Conservation (phyloP, 2,113 vertebrate genomes). For the Megaptera novaeangliae region DNA sequence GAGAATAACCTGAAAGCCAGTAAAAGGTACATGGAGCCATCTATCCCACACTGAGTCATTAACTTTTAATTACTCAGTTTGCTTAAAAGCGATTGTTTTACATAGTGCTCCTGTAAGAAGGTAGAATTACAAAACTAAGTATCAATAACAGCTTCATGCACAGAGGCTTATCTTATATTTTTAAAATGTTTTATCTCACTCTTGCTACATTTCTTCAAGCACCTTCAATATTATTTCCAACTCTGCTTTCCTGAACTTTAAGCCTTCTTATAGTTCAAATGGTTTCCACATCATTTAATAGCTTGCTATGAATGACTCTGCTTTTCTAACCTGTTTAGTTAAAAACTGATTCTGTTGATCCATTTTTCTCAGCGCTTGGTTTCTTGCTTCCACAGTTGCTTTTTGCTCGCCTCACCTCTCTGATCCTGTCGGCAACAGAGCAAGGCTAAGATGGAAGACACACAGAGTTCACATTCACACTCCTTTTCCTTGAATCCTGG, state of each 20-base stretch:
- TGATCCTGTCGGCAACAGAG: neutral
- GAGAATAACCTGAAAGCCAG: neutral
- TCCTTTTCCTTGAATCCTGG: neutral
- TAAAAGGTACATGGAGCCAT: neutral
- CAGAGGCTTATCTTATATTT: neutral
- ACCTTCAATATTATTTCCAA: neutral
- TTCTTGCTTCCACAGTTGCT: neutral
- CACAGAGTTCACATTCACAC: neutral
- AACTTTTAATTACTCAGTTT: neutral
- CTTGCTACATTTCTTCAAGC: neutral
- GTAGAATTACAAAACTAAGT: neutral
- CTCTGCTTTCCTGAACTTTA: neutral
- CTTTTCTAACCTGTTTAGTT: conserved; percentile 43
- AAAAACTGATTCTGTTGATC: conserved; percentile 7
- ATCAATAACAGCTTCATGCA: neutral
- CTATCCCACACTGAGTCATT: neutral
- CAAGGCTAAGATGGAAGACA: conserved; percentile 34
- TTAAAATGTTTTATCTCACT: neutral
- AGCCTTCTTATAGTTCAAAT: neutral
- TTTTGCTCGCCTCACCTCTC: neutral
- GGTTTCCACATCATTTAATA: conserved; percentile 40
- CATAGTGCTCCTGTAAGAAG: neutral
- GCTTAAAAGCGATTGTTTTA: neutral
- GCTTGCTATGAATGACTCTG: conserved; percentile 6
- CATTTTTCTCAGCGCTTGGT: neutral